Evolutionary conservation across 2,888 invertebrate genomes (phyloP), one percentile per base, ranked within the genome.

Genomic region (Eristalinus sepulchralis): DNA sequence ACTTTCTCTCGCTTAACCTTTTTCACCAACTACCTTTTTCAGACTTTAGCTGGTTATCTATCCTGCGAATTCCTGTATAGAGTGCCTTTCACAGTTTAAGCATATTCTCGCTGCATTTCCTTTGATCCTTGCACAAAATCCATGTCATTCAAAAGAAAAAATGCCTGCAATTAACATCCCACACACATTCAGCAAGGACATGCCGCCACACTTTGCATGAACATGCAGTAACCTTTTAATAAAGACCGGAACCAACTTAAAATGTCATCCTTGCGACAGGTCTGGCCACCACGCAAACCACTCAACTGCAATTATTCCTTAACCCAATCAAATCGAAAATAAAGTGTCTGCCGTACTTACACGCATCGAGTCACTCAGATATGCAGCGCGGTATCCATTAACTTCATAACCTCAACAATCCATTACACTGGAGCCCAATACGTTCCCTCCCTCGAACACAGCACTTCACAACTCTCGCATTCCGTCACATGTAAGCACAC

Each of bases 361-460:
- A 55, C 59, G 36, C 8, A 17, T 62, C 34, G 17, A 59, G 34
- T 66, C 31, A 72, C 34, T 39, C 5, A 53, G 60, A 33, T 66
- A 79, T 60, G 59, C 57, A 11, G 27, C 55, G 31, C 47, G 10
- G 70, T 84, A 84, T 84, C 84, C 84, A 80, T 84, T 80, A 73
- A 31, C 47, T 36, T 36, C 59, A 17, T 53, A 76, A 39, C 62
- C 39, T 71, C 66, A 84, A 71, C 71, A 80, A 80, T 84, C 76
- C 66, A 84, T 84, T 84, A 60, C 33, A n/a, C 39, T 27, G 24
- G 31, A 17, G 33, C 31, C 33, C 24, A 66, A 59, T 47, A 71
- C 59, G 20, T 66, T 64, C 70, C 57, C 39, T 39, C 39, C 13
- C 57, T 66, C 55, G 20, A 63, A 33, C 63, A 53, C 53, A 57